These are phyloP conservation scores for Entelurus aequoreus DNA, from an alignment of 2,113 vertebrate genomes.

Conservation along the genomic window DNA sequence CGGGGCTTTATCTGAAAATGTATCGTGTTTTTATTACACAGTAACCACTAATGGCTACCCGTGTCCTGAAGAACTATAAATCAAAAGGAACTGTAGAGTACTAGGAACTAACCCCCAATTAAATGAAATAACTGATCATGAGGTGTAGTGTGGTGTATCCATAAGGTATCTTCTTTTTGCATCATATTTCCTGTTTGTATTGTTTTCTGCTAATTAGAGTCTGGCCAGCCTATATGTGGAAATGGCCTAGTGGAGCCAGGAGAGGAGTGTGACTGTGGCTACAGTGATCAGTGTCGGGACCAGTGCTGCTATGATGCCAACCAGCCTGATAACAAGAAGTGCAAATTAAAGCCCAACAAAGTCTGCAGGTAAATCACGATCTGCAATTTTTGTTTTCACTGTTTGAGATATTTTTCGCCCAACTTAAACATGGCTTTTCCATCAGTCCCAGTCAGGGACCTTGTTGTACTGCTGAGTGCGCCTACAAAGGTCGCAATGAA, in stretches of 20 bases:
- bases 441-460: conserved; percentile 94
- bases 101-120: no score
- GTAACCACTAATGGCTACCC: no score
- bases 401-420: neutral
- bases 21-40: no score
- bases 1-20: no score
- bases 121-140: neutral
- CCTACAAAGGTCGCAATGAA: conserved; percentile 76
- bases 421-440: neutral
- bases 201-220: conserved; percentile 71
- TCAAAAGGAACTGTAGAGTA: no score
- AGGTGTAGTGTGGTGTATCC: neutral
- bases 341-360: conserved; percentile 84
- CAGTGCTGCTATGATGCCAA: conserved; percentile 93
- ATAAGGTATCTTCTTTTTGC: neutral
- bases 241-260: conserved; percentile 95
- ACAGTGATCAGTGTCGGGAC: conserved; percentile 95
- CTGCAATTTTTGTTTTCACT: neutral
- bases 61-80: no score
- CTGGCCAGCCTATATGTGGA: conserved; percentile 95
- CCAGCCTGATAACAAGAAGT: conserved; percentile 87
- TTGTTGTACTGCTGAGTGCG: conserved; percentile 81
- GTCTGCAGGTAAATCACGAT: conserved; percentile 81
- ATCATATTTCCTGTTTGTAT: conserved; percentile 8
- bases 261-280: conserved; percentile 95